Base-by-base conservation (phyloP, 2,797 vertebrate genomes). In the Sebastes vulpes region DNA sequence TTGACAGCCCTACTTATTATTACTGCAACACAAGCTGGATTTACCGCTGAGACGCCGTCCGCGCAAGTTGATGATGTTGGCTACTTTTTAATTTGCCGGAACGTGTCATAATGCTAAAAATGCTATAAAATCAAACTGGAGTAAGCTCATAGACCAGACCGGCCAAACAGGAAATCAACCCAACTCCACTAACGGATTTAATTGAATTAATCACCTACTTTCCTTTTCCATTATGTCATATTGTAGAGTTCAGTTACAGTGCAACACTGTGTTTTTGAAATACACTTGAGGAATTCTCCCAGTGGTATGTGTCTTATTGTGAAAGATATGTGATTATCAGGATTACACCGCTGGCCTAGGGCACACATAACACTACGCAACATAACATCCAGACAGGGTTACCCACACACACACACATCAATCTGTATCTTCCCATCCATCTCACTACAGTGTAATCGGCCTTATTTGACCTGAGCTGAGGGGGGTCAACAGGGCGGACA, bases 391-490 rank as follows among this genome's bases (percentile, higher is more conserved):
- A 83, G 48, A 80, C 77, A 68, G 60, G 73, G 68, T 80, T 81
- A 76, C 53, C 8, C 20, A 50, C 59, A 60, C 42, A 46, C 20
- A 56, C 31, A 59, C 65, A 67, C 57, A 82, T 54, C 69, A 82
- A 25, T 90, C 80, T 80, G 54, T 86, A 87, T 86, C 85, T 91
- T 85, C 72, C 68, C 77, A 85, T 84, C 77, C 65, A 83, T 91
- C 71, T 87, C 83, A 81, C 72, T 65, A 42, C 67, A 75, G 57
- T 79, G 77, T 89, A 90, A 90, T 87, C 81, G 23, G 75, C 83
- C 92, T 87, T 71, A 82, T 89, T 85, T 93, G 85, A 92, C 92
- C 86, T 82, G 80, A 74, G 71, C 83, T 81, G 74, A 82, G 53
- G 59, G 50, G 75, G 91, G 87, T 91, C 85, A 91, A 87, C 68